Evolutionary conservation across 1,140 invertebrate genomes (phyloP).

Genomic region (Adoxophyes honmai): DNA sequence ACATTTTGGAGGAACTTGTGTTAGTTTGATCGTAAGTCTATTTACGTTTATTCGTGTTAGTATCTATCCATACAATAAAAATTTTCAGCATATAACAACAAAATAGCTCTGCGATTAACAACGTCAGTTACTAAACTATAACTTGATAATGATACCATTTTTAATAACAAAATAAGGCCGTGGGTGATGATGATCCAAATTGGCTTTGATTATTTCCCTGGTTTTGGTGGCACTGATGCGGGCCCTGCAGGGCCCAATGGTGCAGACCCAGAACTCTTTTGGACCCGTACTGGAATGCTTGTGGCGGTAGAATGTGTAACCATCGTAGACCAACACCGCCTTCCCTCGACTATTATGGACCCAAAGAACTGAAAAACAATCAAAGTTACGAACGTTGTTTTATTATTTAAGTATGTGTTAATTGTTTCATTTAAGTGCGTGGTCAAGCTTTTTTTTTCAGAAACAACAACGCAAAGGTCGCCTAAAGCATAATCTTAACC

Average conservation of each 20-base stretch:
- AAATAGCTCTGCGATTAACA: no score
- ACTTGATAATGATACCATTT: constrained; percentile 18
- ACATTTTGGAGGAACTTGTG: no score
- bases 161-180: not conserved
- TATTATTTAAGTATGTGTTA: no score
- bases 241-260: not conserved
- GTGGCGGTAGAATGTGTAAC: not conserved
- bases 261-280: not conserved
- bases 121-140: not conserved
- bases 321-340: not conserved
- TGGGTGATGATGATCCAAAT: not conserved
- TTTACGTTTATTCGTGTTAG: no score
- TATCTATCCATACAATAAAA: no score
- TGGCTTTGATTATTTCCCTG: not conserved
- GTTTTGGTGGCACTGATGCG: not conserved
- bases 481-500: no score
- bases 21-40: no score
- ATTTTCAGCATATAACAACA: no score
- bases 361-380: not conserved
- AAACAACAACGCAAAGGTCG: no score
- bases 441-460: no score
- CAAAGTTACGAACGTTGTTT: not conserved
- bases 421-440: no score
- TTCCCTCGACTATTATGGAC: not conserved
- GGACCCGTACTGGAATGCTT: not conserved